phyloP scores from a whole-genome alignment of 2,888 invertebrate species.

The Ichneumoninae sp. region DNA sequence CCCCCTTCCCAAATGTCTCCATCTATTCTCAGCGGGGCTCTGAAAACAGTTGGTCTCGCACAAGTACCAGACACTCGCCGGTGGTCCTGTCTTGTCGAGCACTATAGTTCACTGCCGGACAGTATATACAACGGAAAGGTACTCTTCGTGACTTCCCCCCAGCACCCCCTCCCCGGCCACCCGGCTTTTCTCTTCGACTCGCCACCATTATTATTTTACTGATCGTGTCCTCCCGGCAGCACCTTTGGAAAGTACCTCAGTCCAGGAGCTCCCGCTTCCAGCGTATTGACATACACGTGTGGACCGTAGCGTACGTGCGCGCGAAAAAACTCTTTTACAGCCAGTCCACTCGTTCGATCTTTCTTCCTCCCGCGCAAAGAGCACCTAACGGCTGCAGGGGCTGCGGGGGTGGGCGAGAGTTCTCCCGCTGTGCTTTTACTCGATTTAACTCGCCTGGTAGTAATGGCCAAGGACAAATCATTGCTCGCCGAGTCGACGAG shows the following conservation, averaged over 20 bases:
- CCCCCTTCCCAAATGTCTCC: conserved; percentile 18
- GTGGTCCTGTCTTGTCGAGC: conserved; percentile 40
- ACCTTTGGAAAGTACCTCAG: conserved; percentile 41
- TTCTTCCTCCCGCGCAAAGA: background rate
- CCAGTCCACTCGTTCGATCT: conserved; percentile 41
- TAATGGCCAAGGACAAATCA: conserved; percentile 76
- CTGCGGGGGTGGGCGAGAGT: conserved; percentile 25
- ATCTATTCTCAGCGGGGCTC: conserved; percentile 56
- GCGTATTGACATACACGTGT: conserved; percentile 77
- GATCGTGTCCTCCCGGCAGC: conserved; percentile 69
- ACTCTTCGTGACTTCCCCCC: conserved; percentile 65
- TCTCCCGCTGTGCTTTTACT: conserved; percentile 73
- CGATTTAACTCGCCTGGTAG: conserved; percentile 73
- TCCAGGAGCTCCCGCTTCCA: conserved; percentile 37
- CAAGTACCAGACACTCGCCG: conserved; percentile 47
- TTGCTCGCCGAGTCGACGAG: conserved; percentile 67
- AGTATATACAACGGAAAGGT: conserved; percentile 33
- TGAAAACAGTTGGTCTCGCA: conserved; percentile 53
- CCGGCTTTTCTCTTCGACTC: conserved; percentile 49
- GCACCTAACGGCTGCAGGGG: background rate
- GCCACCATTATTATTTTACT: conserved; percentile 79
- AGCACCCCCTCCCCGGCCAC: conserved; percentile 35
- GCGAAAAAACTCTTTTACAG: conserved; percentile 75
- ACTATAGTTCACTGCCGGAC: conserved; percentile 26
- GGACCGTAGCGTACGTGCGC: conserved; percentile 70